These are phyloP conservation scores for Osmerus eperlanus DNA, from an alignment of 2,113 vertebrate species.

Conservation along the genomic window DNA sequence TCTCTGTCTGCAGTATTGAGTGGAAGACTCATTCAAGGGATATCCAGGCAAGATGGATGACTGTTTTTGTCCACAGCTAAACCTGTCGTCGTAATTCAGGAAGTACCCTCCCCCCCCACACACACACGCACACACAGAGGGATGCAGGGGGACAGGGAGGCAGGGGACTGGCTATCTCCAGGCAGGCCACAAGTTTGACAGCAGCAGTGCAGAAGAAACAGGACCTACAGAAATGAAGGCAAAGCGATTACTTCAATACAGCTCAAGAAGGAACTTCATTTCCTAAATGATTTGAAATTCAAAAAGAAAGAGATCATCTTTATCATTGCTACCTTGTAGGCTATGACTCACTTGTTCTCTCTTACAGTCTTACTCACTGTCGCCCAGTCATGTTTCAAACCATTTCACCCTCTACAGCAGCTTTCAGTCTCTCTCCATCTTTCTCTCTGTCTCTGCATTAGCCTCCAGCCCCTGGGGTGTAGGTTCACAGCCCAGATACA, in stretches of 20 bases:
- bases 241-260: too few species aligned
- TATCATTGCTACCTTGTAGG: background rate
- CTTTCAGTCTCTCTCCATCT: background rate
- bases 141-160: too few species aligned
- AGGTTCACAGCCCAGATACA: slow-evolving; percentile 2
- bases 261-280: too few species aligned
- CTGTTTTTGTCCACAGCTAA: background rate
- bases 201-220: too few species aligned
- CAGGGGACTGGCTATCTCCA: too few species aligned
- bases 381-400: background rate
- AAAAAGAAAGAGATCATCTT: too few species aligned
- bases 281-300: too few species aligned
- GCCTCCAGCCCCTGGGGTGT: background rate
- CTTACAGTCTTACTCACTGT: background rate
- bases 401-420: background rate
- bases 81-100: background rate
- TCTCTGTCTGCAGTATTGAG: slow-evolving; percentile 7
- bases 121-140: too few species aligned
- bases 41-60: slow-evolving; percentile 3
- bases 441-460: background rate
- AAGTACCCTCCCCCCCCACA: background rate
- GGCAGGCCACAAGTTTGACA: too few species aligned
- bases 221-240: too few species aligned
- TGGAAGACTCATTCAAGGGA: background rate
- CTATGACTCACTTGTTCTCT: background rate